Percentiles rank a stretch among this genome's conserved stretches.
Conservation (phyloP, 2,888 invertebrate genomes). For the Cyaniris semiargus region DNA sequence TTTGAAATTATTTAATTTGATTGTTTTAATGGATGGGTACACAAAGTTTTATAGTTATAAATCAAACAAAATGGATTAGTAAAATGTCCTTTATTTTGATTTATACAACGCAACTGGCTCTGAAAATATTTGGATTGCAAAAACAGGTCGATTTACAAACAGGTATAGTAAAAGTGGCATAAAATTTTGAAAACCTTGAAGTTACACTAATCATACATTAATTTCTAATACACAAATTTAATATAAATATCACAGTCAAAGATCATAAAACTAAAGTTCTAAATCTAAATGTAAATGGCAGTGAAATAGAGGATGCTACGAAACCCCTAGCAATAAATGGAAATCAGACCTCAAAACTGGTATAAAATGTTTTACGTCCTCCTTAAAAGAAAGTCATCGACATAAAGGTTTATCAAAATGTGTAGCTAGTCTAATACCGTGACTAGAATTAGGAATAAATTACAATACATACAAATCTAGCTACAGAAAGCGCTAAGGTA, state of each 20-base stretch:
- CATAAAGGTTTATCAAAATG: conserved; percentile 41
- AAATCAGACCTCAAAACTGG: conserved; percentile 26
- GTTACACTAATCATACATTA: conserved; percentile 59
- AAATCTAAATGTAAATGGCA: conserved; percentile 72
- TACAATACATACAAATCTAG: conserved; percentile 55
- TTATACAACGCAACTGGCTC: conserved; percentile 62
- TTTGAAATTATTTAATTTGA: no score
- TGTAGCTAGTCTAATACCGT: conserved; percentile 72
- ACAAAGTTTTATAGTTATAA: conserved; percentile 36
- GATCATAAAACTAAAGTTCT: conserved; percentile 73
- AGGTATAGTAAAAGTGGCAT: conserved; percentile 41
- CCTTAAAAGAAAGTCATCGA: conserved; percentile 22
- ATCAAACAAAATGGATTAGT: conserved; percentile 53
- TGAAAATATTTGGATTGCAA: conserved; percentile 65
- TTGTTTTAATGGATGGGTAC: background rate
- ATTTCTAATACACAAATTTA: conserved; percentile 73
- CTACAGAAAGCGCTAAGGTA: conserved; percentile 41
- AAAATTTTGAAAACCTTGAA: conserved; percentile 48
- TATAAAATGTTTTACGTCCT: conserved; percentile 27
- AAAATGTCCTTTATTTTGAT: conserved; percentile 67
- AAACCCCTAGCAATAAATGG: conserved; percentile 32
- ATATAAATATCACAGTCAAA: conserved; percentile 80
- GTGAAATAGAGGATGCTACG: conserved; percentile 49
- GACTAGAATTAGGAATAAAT: conserved; percentile 79
- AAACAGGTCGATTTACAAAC: conserved; percentile 44